Evolutionary conservation across 2,797 vertebrate genomes (phyloP).

Genomic region (Tadarida brasiliensis): DNA sequence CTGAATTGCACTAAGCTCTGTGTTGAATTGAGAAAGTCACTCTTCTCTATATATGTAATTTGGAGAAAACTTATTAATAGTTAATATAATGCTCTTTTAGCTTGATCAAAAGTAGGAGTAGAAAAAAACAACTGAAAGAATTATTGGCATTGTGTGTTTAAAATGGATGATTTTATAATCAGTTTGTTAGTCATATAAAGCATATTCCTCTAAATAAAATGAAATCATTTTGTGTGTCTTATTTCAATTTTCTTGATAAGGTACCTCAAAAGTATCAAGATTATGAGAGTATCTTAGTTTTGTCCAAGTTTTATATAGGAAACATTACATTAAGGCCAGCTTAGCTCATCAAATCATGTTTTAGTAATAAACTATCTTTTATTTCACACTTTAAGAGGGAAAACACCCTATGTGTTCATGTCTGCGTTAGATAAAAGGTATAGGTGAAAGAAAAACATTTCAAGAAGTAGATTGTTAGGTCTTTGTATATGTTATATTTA

Average conservation of each 20-base stretch:
- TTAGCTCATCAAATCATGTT: not conserved
- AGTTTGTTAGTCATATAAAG: conserved; percentile 34
- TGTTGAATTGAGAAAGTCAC: not conserved
- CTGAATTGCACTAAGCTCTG: not conserved
- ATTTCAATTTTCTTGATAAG: conserved; percentile 50
- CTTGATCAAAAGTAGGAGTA: not conserved
- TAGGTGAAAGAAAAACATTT: conserved; percentile 17
- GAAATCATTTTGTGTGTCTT: conserved; percentile 41
- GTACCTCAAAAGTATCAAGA: not conserved
- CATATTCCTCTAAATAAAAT: conserved; percentile 25
- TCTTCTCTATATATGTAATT: not conserved
- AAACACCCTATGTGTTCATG: not conserved
- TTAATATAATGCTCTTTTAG: not conserved
- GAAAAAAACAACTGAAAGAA: not conserved
- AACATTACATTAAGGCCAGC: not conserved
- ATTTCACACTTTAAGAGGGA: not conserved
- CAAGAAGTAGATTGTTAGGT: not conserved
- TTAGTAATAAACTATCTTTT: not conserved
- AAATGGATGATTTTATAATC: not conserved
- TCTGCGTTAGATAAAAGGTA: not conserved
- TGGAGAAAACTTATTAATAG: conserved; percentile 5
- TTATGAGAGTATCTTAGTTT: conserved; percentile 53
- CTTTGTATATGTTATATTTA: not conserved
- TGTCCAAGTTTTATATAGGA: not conserved
- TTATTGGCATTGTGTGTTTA: not conserved